Conservation (phyloP, 2,888 invertebrate genomes). For the Theristus sp. region DNA sequence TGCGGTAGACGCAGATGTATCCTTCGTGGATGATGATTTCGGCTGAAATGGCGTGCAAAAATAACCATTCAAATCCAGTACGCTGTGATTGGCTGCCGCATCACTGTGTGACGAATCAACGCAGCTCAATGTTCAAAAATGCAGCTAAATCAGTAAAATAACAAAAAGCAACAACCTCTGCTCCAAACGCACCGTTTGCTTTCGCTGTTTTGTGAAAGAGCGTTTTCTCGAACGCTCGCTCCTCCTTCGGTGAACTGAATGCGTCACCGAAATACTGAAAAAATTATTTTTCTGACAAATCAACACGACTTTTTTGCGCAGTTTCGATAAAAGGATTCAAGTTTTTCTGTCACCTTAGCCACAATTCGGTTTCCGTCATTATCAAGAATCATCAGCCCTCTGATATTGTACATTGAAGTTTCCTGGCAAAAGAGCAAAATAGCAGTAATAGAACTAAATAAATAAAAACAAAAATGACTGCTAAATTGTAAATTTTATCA, state of each 20-base stretch:
- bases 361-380: conserved; percentile 89
- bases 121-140: neutral
- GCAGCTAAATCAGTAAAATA: too few species aligned
- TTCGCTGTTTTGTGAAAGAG: conserved; percentile 89
- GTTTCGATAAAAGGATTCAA: too few species aligned
- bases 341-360: conserved; percentile 65
- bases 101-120: too few species aligned
- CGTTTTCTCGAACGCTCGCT: conserved; percentile 90
- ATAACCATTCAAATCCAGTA: conserved; percentile 1
- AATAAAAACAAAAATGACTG: too few species aligned
- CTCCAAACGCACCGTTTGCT: conserved; percentile 56
- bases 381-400: conserved; percentile 89
- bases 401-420: conserved; percentile 78
- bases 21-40: conserved; percentile 98
- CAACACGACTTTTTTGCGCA: too few species aligned
- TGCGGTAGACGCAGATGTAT: conserved; percentile 85
- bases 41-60: conserved; percentile 38
- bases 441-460: too few species aligned
- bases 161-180: too few species aligned
- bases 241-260: conserved; percentile 76
- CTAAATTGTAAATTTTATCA: too few species aligned
- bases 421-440: conserved; percentile 43
- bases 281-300: too few species aligned
- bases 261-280: conserved; percentile 66
- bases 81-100: neutral